Conservation (phyloP, 2,888 invertebrate genomes). For the Dicranocentrus wangi region DNA sequence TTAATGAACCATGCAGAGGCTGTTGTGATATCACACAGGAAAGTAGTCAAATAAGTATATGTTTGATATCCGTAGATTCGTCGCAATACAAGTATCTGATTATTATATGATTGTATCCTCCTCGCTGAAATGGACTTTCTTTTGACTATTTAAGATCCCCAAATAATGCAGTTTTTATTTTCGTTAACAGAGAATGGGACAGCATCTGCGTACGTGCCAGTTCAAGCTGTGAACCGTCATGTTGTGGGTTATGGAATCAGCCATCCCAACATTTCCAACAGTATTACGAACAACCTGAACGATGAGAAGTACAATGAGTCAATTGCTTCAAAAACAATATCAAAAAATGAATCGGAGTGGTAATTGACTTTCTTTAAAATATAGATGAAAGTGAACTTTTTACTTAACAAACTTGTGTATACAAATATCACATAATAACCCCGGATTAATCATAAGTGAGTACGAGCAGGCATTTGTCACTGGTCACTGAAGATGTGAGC, state of each 20-base stretch:
- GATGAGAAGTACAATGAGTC: conserved; percentile 58
- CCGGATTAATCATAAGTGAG: no score
- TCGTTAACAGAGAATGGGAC: conserved; percentile 55
- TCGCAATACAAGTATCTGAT: background rate
- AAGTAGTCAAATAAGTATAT: background rate
- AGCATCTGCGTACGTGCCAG: conserved; percentile 68
- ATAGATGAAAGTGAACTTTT: no score
- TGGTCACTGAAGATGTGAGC: no score
- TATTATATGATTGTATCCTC: conserved; percentile 35
- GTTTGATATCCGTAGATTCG: background rate
- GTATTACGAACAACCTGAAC: conserved; percentile 38
- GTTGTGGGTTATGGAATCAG: conserved; percentile 63
- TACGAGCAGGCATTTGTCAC: no score
- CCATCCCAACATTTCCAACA: conserved; percentile 34
- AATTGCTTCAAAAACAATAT: conserved; percentile 54
- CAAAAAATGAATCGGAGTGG: conserved; percentile 64
- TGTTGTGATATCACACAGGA: no score
- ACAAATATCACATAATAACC: no score
- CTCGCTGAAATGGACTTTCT: conserved; percentile 33
- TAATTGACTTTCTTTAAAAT: no score
- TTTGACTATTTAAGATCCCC: conserved; percentile 24
- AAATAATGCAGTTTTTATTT: conserved; percentile 24
- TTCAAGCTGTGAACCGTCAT: conserved; percentile 71
- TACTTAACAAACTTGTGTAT: no score
- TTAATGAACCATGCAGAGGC: background rate